phyloP scores from a whole-genome alignment of 2,113 vertebrate species.

The Azemiops feae region DNA sequence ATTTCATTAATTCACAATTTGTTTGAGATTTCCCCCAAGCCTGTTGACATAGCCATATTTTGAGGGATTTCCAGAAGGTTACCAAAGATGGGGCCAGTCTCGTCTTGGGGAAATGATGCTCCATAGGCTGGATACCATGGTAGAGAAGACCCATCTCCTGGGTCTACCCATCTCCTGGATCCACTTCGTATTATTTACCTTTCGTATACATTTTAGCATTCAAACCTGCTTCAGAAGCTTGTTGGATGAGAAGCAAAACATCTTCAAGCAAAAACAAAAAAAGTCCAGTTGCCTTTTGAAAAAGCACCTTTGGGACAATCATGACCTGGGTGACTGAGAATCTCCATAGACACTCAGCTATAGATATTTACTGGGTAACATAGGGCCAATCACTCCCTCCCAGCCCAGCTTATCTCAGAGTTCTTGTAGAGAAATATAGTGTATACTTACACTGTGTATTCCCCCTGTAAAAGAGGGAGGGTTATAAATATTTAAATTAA shows the following conservation, averaged over 20 bases:
- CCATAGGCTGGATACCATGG: too few species aligned
- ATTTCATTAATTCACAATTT: background rate
- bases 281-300: too few species aligned
- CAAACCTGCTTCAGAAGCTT: background rate
- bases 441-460: background rate
- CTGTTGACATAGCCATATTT: background rate
- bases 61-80: background rate
- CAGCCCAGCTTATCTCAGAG: background rate
- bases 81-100: background rate
- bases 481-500: background rate
- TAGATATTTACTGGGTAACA: background rate
- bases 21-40: background rate
- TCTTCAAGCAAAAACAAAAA: too few species aligned
- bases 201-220: too few species aligned
- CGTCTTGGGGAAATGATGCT: too few species aligned
- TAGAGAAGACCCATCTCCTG: too few species aligned
- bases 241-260: too few species aligned
- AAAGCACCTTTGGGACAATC: background rate
- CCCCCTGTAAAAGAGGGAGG: background rate
- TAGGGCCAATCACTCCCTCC: background rate
- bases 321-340: too few species aligned
- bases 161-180: too few species aligned
- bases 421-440: background rate
- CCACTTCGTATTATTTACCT: too few species aligned
- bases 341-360: background rate